phyloP scores from a whole-genome alignment of 2,888 invertebrate genomes.

The Rotaria sp. region DNA sequence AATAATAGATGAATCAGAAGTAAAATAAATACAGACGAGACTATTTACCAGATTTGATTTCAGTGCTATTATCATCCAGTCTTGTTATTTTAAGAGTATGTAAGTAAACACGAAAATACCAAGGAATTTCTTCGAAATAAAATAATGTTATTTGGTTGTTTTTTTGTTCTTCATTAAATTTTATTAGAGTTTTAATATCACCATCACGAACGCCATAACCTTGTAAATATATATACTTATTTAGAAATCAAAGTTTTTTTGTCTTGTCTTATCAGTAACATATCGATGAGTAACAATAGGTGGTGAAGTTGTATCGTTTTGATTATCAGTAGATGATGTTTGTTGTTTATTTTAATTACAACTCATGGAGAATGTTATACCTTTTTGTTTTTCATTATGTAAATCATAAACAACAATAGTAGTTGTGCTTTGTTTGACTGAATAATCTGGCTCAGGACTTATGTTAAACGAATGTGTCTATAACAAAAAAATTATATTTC shows the following conservation, averaged over 20 bases:
- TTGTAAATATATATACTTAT: not conserved
- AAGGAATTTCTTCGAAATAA: constrained; percentile 73
- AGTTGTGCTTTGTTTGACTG: not conserved
- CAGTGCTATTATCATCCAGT: constrained; percentile 43
- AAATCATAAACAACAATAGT: constrained; percentile 60
- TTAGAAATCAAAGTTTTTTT: not conserved
- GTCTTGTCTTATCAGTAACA: constrained; percentile 49
- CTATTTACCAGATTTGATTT: constrained; percentile 47
- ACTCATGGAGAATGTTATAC: not conserved
- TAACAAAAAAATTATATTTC: not conserved
- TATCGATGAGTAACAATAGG: constrained; percentile 66
- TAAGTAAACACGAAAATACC: constrained; percentile 66
- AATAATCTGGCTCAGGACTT: constrained; percentile 24
- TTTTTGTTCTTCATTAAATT: constrained; percentile 53
- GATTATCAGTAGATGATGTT: not conserved
- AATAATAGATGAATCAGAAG: not conserved
- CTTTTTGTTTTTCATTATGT: constrained; percentile 63
- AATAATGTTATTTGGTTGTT: constrained; percentile 64
- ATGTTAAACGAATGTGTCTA: not conserved
- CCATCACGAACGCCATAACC: constrained; percentile 36
- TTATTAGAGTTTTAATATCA: constrained; percentile 38
- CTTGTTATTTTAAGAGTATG: constrained; percentile 70
- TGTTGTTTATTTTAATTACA: constrained; percentile 42
- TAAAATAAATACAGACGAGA: not conserved
- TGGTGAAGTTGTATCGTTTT: constrained; percentile 55